Percentiles rank a stretch among this genome's conserved stretches.
Evolutionary conservation across 2,113 vertebrate species (phyloP).

Genomic region (Xyliphius kryptos): DNA sequence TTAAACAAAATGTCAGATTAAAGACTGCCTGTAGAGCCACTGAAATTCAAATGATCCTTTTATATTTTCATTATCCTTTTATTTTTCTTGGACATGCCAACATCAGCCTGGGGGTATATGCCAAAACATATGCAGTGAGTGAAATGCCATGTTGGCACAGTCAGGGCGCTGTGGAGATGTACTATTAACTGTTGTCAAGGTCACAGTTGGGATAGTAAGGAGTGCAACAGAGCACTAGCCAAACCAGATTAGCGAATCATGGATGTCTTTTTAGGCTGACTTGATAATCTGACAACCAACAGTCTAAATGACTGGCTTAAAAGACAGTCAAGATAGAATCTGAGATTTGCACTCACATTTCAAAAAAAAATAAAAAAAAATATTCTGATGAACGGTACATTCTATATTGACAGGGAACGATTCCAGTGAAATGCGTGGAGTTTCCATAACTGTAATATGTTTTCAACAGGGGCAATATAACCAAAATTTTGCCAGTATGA

Average conservation of each 20-base stretch:
- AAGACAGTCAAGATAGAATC: conserved; percentile 19
- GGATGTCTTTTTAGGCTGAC: conserved; percentile 19
- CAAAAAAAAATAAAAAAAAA: conserved; percentile 19
- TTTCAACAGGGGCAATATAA: conserved; percentile 3
- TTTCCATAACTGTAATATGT: conserved; percentile 19
- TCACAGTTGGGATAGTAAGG: conserved; percentile 35
- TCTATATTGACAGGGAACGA: conserved; percentile 29
- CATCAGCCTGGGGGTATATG: conserved; percentile 50
- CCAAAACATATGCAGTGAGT: background rate
- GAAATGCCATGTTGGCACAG: conserved; percentile 7
- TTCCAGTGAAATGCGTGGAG: background rate
- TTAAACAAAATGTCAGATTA: conserved; percentile 44
- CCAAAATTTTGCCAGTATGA: conserved; percentile 8
- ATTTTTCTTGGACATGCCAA: conserved; percentile 39
- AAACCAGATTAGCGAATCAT: conserved; percentile 42
- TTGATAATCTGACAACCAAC: conserved; percentile 40
- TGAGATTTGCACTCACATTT: conserved; percentile 23
- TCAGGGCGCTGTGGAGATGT: conserved; percentile 12
- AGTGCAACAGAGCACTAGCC: conserved; percentile 35
- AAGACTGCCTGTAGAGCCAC: conserved; percentile 44
- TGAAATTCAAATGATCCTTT: conserved; percentile 44
- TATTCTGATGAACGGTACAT: background rate
- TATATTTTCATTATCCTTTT: conserved; percentile 40
- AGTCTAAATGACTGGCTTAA: conserved; percentile 27
- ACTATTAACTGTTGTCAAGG: conserved; percentile 39